These are phyloP conservation scores for Cyclophora punctaria DNA, from an alignment of 2,888 invertebrate genomes.

Conservation along the genomic window DNA sequence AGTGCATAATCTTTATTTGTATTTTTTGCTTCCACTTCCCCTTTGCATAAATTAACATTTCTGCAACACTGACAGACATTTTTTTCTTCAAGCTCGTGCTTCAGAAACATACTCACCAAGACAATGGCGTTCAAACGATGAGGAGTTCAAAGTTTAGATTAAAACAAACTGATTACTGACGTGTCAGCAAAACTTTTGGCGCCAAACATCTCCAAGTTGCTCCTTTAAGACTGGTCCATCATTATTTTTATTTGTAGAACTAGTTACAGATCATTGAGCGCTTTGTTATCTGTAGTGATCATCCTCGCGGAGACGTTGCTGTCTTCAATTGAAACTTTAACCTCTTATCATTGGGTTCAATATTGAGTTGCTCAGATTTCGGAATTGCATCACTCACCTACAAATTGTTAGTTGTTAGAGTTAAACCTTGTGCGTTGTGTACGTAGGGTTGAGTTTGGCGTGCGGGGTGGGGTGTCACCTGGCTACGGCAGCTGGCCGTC, in stretches of 20 bases:
- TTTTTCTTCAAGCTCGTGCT: constrained; percentile 1
- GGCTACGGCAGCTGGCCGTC: constrained; percentile 61
- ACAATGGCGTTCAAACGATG: too few relatives aligned
- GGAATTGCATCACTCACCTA: constrained; percentile 29
- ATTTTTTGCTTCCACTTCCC: constrained; percentile 65
- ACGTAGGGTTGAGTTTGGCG: constrained; percentile 27
- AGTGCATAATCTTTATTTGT: constrained; percentile 71
- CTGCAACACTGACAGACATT: constrained; percentile 25
- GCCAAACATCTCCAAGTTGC: constrained; percentile 18
- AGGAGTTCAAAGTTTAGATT: too few relatives aligned
- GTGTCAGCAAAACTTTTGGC: constrained; percentile 12
- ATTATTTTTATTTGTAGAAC: constrained; percentile 55
- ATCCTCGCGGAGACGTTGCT: constrained; percentile 26
- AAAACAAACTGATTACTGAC: too few relatives aligned
- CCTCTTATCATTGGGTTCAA: constrained; percentile 32
- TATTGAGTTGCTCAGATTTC: constrained; percentile 28
- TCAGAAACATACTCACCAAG: too few relatives aligned
- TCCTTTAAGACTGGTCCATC: constrained; percentile 18
- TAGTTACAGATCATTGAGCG: constrained; percentile 63
- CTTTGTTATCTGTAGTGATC: constrained; percentile 60
- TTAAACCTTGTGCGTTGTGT: constrained; percentile 6
- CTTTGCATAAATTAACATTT: constrained; percentile 72
- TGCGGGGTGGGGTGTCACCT: constrained; percentile 45
- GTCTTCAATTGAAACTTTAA: constrained; percentile 32
- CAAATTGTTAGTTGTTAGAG: constrained; percentile 2